Base-by-base conservation (phyloP, 2,113 vertebrate genomes). In the Dasyornis broadbenti region DNA sequence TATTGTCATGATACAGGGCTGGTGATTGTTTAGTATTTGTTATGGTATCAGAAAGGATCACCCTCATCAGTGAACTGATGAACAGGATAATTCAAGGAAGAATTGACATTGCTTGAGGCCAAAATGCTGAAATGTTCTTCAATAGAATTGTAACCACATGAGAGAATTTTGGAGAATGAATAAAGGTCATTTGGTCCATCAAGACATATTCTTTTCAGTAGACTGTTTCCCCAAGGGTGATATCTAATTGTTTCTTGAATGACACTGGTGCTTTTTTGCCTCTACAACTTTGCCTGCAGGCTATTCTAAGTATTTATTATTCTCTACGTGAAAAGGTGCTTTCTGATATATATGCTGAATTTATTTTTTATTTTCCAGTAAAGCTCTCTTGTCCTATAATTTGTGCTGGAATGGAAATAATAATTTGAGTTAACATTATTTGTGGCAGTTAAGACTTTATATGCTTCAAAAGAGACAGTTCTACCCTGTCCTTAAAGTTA, bases 231-330 rank as follows among this genome's bases (percentile, higher is more conserved):
- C 95, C 49, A 96, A 95, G 92, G 96, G 96, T 95, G 44, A 31
- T 75, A 96, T 89, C 78, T 98, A 97, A 97, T 97, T 98, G 96
- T 97, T 97, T 97, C 92, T 97, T 97, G 94, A 98, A 96, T 97
- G 96, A 92, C 95, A 97, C 82, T 93, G 42, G 65, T 64, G 35
- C 52, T 95, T 97, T 97, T 97, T 97, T 97, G 92, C 94, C 95
- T 98, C 45, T 33, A 93, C 90, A 95, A 87, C 45, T 97, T 97
- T 97, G 94, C 94, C 97, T 97, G 56, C 49, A 96, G 97, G 96
- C 85, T 89, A 73, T 94, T 96, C 92, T 68, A 87, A 90, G 68
- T 61, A 93, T 95, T 98, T 97, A 93, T 96, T 96, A 95, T 97
- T 97, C 95, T 95, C 61, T 89, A 61, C 90, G 94, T 95, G 94